Evolutionary conservation across 1,140 invertebrate genomes (phyloP), one percentile per base, ranked within the genome.

Genomic region (Panulirus ornatus): DNA sequence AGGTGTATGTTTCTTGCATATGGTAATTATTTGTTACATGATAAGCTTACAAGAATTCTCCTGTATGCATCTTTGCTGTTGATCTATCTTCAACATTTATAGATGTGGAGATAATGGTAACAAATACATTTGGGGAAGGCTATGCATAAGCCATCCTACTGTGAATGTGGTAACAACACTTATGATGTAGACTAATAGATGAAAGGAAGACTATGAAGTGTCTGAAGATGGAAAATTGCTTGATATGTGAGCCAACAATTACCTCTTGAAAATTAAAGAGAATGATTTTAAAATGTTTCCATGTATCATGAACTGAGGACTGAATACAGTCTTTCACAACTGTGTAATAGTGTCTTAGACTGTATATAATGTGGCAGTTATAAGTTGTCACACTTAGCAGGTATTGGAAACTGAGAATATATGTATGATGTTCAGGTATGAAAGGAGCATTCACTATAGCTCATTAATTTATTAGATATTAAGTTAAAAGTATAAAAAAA

Each of bases 401-500:
- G 42, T 78, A 78, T 44, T 27, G 30, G 75, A 78, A 58, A 78
- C n/a, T 27, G 30, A 40, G 44, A 58, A 82, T 82, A 40, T 40
- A 36, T 83, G 79, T 83, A 83, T 38, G 30, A 70, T 83, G 30
- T 66, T 83, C 54, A 63, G n/a, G 34, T 40, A 83, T 40, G 36
- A 40, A 40, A 83, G 58, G 51, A 66, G 81, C 51, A 83, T 38
- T 78, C 75, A 83, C 38, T 83, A 70, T 36, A 66, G 81, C 81
- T 83, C 81, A 83, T 83, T 66, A 83, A 30, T 63, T 83, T 40
- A 63, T n/a, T 83, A 83, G 81, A 14, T 40, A 58, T 51, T 83
- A 66, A 70, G 58, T 58, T 66, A 58, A 22, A 83, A 38, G 40
- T 27, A 27, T 19, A 58, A 58, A 83, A 40, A 58, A 58, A 83